Conservation (phyloP, 2,797 vertebrate genomes). For the Simalia tracyae region DNA sequence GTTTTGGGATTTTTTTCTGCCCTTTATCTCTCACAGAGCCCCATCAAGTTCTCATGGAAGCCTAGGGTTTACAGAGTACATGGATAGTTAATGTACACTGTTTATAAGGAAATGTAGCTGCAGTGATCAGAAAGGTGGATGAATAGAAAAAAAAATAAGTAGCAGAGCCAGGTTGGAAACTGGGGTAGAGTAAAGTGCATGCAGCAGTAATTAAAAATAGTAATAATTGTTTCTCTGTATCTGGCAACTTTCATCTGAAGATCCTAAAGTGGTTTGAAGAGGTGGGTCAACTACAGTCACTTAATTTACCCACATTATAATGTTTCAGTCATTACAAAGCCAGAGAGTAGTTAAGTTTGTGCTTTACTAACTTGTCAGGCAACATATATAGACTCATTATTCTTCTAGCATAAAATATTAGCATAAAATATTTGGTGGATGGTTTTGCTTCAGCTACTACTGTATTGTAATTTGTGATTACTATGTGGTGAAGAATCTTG, state of each 20-base stretch:
- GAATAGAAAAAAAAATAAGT: neutral
- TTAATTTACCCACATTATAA: neutral
- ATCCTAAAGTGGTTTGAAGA: neutral
- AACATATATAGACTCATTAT: neutral
- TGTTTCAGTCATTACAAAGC: neutral
- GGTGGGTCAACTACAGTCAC: neutral
- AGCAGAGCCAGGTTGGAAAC: neutral
- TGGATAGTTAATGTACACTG: neutral
- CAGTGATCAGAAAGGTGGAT: slow-evolving; percentile 17
- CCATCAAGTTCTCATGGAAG: neutral
- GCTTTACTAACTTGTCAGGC: neutral
- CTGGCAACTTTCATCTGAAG: slow-evolving; percentile 3
- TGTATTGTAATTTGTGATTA: neutral
- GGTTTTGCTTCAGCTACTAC: neutral
- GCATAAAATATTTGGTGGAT: neutral
- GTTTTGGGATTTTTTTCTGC: neutral
- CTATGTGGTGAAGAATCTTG: neutral
- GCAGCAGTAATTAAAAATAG: neutral
- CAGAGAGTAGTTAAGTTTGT: neutral
- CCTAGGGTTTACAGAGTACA: neutral
- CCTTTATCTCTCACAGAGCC: neutral
- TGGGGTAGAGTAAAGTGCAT: neutral
- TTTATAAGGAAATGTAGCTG: slow-evolving; percentile 6
- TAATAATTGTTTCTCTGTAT: neutral
- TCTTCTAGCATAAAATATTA: neutral